Percentiles rank a stretch among this genome's conserved stretches.
Evolutionary conservation across 1,140 invertebrate genomes (phyloP).

Genomic region (Eupristina koningsbergeri): DNA sequence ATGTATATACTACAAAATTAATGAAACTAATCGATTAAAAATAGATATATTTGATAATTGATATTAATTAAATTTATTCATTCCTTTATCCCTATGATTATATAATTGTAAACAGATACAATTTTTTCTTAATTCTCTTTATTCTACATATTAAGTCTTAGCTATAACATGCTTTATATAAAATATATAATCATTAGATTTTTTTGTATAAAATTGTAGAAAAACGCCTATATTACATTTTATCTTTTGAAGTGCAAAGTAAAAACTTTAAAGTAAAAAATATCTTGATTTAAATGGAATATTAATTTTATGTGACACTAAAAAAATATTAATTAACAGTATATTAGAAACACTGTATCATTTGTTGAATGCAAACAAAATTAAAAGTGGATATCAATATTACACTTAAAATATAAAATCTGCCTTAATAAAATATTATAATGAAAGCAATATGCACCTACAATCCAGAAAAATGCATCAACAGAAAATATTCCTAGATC

Average conservation of each 20-base stretch:
- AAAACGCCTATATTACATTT: neutral
- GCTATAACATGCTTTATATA: neutral
- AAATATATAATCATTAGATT: neutral
- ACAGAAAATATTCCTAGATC: too few relatives aligned
- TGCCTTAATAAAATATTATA: conserved; percentile 3
- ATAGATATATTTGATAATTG: conserved; percentile 43
- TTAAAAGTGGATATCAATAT: conserved; percentile 1
- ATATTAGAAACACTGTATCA: neutral
- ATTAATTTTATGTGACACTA: too few relatives aligned
- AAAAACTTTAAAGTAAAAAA: neutral
- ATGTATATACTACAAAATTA: conserved; percentile 26
- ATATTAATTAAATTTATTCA: conserved; percentile 1
- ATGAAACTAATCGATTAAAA: conserved; percentile 35
- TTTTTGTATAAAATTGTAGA: neutral
- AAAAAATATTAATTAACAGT: too few relatives aligned
- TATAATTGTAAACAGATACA: neutral
- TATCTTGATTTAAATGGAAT: neutral
- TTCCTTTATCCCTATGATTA: conserved; percentile 9
- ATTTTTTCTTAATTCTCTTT: neutral
- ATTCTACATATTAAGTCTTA: neutral
- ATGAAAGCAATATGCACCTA: too few relatives aligned
- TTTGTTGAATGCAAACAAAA: neutral
- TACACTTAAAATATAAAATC: conserved; percentile 4
- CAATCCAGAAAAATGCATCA: too few relatives aligned
- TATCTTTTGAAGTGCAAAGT: neutral